Conservation (phyloP, 2,113 vertebrate genomes). For the Tinamus guttatus region DNA sequence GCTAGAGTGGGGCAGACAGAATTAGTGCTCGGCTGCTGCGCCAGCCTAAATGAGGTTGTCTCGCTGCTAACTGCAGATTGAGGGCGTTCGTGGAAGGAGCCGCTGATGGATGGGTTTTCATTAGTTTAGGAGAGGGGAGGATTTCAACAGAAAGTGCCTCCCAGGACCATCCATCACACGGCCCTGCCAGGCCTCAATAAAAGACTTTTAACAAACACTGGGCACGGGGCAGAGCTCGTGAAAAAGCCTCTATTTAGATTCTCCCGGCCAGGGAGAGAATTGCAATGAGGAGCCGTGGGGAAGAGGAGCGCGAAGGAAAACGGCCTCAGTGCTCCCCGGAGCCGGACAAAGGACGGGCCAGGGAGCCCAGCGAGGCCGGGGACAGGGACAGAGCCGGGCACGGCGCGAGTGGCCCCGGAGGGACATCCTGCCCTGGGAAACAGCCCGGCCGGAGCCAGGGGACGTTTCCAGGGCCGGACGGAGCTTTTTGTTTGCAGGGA, state of each 20-base stretch:
- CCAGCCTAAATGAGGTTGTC: not conserved
- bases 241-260: not conserved
- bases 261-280: not conserved
- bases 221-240: not conserved
- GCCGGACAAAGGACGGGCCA: not conserved
- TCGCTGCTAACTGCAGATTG: fast-evolving
- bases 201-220: not conserved
- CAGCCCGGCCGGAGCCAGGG: too few relatives aligned
- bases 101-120: not conserved
- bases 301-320: not conserved
- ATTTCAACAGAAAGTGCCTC: not conserved
- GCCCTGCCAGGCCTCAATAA: not conserved
- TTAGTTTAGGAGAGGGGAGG: not conserved
- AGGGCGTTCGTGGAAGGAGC: not conserved
- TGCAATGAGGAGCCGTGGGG: not conserved
- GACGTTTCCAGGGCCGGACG: fast-evolving
- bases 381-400: fast-evolving
- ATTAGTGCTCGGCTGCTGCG: not conserved
- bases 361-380: not conserved
- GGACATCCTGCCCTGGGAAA: fast-evolving
- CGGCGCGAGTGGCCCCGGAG: fast-evolving
- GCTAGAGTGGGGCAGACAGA: not conserved
- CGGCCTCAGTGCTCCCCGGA: not conserved
- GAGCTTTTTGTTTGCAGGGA: fast-evolving
- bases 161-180: not conserved